Base-by-base conservation (phyloP, 2,797 vertebrate genomes). In the Coreius guichenoti region DNA sequence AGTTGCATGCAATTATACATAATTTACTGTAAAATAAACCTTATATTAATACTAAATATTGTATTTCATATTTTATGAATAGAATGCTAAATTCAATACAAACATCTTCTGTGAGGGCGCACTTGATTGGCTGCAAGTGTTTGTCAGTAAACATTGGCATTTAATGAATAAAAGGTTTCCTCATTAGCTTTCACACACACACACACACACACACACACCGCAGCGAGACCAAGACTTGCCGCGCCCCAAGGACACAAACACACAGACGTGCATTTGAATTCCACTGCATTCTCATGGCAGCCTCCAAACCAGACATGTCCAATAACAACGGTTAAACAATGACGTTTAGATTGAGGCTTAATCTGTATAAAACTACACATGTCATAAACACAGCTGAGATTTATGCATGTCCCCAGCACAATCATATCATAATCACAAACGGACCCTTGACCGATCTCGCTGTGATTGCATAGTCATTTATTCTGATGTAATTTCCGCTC, bases 161-260 rank as follows among this genome's bases (percentile, higher is more conserved):
- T 63, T 49, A 73, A 73, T 73, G 68, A 39, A 85, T 73, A 70
- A 84, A 80, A 70, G 16, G 54, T 81, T 81, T 85, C 87, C 74
- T 82, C 72, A 73, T 86, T 82, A 80, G 83, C 79, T 81, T 80
- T 68, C 70, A 81, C 36, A 76, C 68, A 69, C 86, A 63, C 36
- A 76, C 68, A 69, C 86, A 63, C 29, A 75, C 80, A 56, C 74
- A 73, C 67, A 43, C 39, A 43, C 86, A 65, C 78, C n/a, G 43
- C 87, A 49, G 69, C 16, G 82, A 79, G 67, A 80, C 68, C 68
- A 63, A 63, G 77, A 74, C 70, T 29, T 36, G 54, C 76, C 74
- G 72, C 29, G 76, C 83, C 82, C 84, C 88, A 90, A 90, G 90
- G 88, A 89, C 87, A 84, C 54, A 70, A 19, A 76, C 81, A 58